These are phyloP conservation scores for Hirtodrosophila confusa DNA, from an alignment of 2,888 invertebrate genomes.

Conservation along the genomic window DNA sequence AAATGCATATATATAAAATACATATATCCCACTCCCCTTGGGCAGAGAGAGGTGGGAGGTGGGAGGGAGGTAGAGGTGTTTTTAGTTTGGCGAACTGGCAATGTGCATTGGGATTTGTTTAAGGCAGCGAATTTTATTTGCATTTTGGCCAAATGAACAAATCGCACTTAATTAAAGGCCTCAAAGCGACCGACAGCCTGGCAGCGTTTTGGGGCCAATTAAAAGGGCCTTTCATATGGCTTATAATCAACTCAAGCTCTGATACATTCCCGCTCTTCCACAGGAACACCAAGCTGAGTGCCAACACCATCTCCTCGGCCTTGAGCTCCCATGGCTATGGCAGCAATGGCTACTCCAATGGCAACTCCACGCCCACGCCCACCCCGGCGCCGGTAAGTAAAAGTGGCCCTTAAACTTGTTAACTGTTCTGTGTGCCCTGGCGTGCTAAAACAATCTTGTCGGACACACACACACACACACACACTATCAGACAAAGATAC, in stretches of 20 bases:
- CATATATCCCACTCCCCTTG: background rate
- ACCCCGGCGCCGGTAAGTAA: slow-evolving; percentile 81
- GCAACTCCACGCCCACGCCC: slow-evolving; percentile 75
- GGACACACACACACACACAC: slow-evolving; percentile 41
- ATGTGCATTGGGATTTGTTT: slow-evolving; percentile 63
- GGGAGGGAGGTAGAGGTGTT: background rate
- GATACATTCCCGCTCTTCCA: slow-evolving; percentile 40
- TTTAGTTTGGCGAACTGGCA: slow-evolving; percentile 20
- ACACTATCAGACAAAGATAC: slow-evolving; percentile 16
- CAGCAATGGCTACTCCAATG: slow-evolving; percentile 83
- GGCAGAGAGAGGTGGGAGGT: background rate
- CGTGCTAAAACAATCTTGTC: slow-evolving; percentile 58
- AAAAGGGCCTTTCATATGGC: slow-evolving; percentile 15
- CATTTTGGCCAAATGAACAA: slow-evolving; percentile 53
- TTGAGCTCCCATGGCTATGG: slow-evolving; percentile 85
- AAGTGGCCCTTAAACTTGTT: slow-evolving; percentile 13
- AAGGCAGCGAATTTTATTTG: slow-evolving; percentile 33
- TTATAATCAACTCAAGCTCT: slow-evolving; percentile 17
- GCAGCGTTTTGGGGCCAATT: slow-evolving; percentile 11
- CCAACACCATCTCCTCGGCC: slow-evolving; percentile 90
- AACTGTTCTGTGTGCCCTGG: slow-evolving; percentile 37
- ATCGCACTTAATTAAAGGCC: slow-evolving; percentile 66
- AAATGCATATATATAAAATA: slow-evolving; percentile 6
- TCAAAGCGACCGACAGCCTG: background rate
- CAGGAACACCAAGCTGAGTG: slow-evolving; percentile 89